Evolutionary conservation across 2,797 vertebrate genomes (phyloP).

Genomic region (Myotis pilosus): DNA sequence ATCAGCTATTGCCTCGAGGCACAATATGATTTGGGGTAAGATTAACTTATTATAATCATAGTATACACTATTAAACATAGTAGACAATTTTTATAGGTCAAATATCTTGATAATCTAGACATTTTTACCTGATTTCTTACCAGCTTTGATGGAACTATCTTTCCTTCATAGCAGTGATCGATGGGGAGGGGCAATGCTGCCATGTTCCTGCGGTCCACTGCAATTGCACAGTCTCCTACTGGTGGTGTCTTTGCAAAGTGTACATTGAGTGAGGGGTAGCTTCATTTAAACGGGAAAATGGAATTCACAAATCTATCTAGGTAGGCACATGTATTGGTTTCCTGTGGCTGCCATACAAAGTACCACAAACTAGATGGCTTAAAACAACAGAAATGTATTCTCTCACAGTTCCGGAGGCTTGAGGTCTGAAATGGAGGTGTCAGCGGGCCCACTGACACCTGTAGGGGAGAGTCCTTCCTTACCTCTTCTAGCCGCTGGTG

Average conservation of each 20-base stretch:
- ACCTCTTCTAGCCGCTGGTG: neutral
- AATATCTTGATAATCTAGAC: neutral
- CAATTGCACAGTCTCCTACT: neutral
- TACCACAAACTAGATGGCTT: neutral
- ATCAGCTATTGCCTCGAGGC: neutral
- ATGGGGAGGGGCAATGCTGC: neutral
- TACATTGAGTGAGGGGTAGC: neutral
- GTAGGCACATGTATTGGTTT: neutral
- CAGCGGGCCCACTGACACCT: neutral
- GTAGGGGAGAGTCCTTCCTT: neutral
- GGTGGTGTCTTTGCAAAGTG: neutral
- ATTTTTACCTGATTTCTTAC: neutral
- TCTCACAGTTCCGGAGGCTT: neutral
- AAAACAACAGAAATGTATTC: neutral
- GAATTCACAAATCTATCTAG: neutral
- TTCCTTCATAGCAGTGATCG: neutral
- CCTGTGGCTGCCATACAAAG: neutral
- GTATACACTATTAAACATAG: neutral
- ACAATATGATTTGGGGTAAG: neutral
- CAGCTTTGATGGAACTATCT: neutral
- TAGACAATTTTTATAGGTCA: neutral
- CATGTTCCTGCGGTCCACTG: fast-evolving
- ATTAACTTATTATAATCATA: neutral
- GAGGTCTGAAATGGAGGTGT: neutral
- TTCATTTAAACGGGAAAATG: neutral